phyloP scores from a whole-genome alignment of 2,113 vertebrate species.

The Fulica atra region DNA sequence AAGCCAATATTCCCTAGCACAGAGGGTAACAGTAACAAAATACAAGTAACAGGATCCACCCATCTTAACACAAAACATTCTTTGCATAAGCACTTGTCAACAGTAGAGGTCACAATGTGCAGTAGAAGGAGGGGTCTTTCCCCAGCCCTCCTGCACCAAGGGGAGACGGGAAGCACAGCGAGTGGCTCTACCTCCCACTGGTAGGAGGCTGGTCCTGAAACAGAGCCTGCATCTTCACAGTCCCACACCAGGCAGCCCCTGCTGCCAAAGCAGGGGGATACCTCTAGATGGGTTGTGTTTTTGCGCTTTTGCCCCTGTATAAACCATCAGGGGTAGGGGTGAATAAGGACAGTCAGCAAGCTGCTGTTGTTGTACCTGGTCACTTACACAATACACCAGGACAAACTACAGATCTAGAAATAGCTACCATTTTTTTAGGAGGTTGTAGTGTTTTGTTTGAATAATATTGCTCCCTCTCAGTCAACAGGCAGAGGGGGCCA shows the following conservation, averaged over 20 bases:
- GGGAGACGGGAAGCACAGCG: background rate
- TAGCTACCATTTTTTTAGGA: background rate
- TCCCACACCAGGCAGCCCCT: background rate
- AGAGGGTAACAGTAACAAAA: background rate
- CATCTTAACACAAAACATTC: background rate
- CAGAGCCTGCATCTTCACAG: background rate
- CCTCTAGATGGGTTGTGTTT: background rate
- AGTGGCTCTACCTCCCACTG: background rate
- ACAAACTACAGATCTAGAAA: background rate
- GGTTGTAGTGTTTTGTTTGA: background rate
- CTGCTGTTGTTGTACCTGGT: background rate
- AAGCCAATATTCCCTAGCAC: background rate
- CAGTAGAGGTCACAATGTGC: background rate
- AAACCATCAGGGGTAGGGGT: background rate
- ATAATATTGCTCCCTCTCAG: background rate
- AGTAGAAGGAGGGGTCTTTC: background rate
- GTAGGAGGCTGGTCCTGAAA: background rate
- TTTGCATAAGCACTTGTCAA: background rate
- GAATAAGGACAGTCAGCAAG: background rate
- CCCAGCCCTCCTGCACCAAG: background rate
- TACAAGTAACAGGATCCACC: fast-evolving
- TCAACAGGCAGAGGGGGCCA: background rate
- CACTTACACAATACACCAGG: background rate
- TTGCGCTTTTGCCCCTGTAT: too few species aligned
- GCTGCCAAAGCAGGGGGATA: background rate